phyloP scores from a whole-genome alignment of 2,888 invertebrate genomes.

The Cheilosia impressa region DNA sequence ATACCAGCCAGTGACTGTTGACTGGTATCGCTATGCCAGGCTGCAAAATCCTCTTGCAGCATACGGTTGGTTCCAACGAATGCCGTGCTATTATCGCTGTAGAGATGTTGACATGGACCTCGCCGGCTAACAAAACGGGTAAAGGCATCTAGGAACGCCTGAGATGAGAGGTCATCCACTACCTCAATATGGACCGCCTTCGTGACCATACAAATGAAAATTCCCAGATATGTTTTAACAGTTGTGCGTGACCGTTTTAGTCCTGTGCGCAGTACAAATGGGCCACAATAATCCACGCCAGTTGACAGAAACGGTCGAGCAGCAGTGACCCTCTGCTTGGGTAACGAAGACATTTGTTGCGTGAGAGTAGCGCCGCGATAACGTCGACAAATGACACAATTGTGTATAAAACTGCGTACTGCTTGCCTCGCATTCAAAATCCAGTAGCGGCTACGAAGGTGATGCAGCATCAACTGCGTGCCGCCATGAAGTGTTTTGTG shows the following conservation, averaged over 20 bases:
- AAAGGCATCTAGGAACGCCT: conserved; percentile 49
- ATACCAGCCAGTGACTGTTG: conserved; percentile 9
- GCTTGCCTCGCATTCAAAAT: conserved; percentile 12
- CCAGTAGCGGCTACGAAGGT: conserved; percentile 7
- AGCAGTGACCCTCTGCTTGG: conserved; percentile 21
- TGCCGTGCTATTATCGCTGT: conserved; percentile 17
- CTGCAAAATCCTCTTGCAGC: conserved; percentile 10
- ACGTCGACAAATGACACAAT: conserved; percentile 1
- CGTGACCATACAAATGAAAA: conserved; percentile 41
- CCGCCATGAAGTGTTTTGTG: conserved; percentile 37
- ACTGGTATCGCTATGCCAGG: conserved; percentile 18
- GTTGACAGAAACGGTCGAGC: conserved; percentile 21
- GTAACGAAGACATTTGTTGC: conserved; percentile 35
- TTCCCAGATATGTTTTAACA: conserved; percentile 9
- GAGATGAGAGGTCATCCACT: conserved; percentile 36
- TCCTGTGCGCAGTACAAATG: conserved; percentile 9
- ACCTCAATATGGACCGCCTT: conserved; percentile 55
- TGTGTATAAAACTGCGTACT: conserved; percentile 7
- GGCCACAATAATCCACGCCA: neutral
- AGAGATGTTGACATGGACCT: conserved; percentile 36
- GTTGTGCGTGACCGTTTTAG: conserved; percentile 16
- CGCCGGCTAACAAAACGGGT: conserved; percentile 42
- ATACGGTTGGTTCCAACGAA: conserved; percentile 36
- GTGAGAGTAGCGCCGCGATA: conserved; percentile 19
- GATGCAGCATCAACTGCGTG: conserved; percentile 11